Percentiles rank a stretch among this genome's conserved stretches.
Evolutionary conservation across 2,797 vertebrate genomes (phyloP).

Genomic region (Vespertilio murinus): DNA sequence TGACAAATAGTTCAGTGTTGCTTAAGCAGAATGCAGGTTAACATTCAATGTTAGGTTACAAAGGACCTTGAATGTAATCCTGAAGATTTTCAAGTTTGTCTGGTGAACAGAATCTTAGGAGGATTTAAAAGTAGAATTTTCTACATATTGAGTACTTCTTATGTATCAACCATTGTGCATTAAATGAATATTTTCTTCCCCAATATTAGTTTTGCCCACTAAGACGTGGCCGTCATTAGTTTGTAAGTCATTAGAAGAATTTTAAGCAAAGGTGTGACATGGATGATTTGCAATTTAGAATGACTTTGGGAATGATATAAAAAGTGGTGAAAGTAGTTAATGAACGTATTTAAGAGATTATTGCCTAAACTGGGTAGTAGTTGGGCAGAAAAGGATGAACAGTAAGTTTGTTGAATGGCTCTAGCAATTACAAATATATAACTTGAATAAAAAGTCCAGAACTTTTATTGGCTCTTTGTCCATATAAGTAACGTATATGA

Average conservation of each 20-base stretch:
- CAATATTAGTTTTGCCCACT: background rate
- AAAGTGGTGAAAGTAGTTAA: background rate
- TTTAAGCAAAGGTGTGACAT: background rate
- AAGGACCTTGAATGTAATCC: background rate
- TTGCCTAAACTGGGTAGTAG: background rate
- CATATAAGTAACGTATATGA: background rate
- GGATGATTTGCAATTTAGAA: background rate
- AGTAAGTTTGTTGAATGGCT: background rate
- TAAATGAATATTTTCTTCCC: background rate
- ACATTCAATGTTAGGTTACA: background rate
- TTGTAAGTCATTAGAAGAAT: background rate
- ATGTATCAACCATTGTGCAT: background rate
- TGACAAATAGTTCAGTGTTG: background rate
- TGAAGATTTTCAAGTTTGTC: background rate
- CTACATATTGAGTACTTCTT: background rate
- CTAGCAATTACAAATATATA: background rate
- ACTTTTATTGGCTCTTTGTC: background rate
- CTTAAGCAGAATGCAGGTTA: background rate
- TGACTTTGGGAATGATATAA: background rate
- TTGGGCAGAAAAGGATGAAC: background rate
- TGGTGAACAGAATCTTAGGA: background rate
- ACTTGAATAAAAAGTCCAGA: background rate
- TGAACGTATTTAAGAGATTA: background rate
- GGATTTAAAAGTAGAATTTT: background rate
- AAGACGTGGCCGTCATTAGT: background rate